Conservation (phyloP, 2,113 vertebrate genomes). For the Cricetomys ansorgei region DNA sequence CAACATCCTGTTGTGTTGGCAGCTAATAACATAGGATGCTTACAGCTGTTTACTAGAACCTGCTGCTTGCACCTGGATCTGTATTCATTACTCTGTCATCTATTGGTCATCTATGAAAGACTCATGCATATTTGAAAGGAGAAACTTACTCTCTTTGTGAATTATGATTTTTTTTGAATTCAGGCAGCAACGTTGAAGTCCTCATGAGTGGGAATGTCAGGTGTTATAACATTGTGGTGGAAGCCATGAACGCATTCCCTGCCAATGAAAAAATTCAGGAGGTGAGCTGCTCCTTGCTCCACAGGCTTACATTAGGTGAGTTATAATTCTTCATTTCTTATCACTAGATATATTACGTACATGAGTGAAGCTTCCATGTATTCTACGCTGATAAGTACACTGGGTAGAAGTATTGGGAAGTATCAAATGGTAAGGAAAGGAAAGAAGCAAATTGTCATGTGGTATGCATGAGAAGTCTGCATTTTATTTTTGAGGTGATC, state of each 20-base stretch:
- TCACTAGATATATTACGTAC: background rate
- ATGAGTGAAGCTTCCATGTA: background rate
- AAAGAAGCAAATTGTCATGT: background rate
- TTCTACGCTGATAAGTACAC: background rate
- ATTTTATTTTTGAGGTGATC: background rate
- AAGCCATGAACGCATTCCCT: slow-evolving; percentile 91
- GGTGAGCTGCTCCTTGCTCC: slow-evolving; percentile 93
- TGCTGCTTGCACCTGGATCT: slow-evolving; percentile 29
- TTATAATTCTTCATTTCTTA: slow-evolving; percentile 12
- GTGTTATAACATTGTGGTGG: slow-evolving; percentile 92
- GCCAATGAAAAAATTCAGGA: slow-evolving; percentile 92
- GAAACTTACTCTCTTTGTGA: background rate
- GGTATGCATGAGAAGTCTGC: background rate
- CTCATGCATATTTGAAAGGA: background rate
- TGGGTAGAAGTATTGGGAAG: background rate
- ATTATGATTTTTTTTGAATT: slow-evolving; percentile 69
- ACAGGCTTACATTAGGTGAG: slow-evolving; percentile 94
- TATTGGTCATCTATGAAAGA: background rate
- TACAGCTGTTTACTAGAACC: background rate
- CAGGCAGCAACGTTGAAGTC: slow-evolving; percentile 96
- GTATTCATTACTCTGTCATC: background rate
- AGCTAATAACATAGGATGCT: background rate
- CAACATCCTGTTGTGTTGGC: background rate
- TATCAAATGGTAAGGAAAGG: background rate
- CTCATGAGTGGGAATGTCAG: slow-evolving; percentile 96